These are phyloP conservation scores for Leucophenga varia DNA, from an alignment of 1,140 invertebrate species.

Conservation along the genomic window DNA sequence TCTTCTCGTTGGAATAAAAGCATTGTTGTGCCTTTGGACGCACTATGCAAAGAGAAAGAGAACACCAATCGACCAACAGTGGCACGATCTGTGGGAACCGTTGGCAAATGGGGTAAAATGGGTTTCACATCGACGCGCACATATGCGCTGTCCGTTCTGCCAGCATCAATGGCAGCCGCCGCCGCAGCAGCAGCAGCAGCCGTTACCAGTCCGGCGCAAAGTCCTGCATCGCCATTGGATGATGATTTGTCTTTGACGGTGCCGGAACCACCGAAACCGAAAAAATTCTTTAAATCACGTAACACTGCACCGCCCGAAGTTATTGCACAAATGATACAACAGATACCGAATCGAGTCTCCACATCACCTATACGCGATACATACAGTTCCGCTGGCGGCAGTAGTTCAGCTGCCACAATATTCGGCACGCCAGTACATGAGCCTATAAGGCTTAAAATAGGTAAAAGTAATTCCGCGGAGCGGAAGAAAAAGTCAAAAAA, in stretches of 20 bases:
- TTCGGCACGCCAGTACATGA: slow-evolving; percentile 23
- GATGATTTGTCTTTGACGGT: slow-evolving; percentile 58
- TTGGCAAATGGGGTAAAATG: slow-evolving; percentile 91
- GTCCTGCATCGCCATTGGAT: slow-evolving; percentile 62
- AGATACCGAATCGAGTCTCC: slow-evolving; percentile 58
- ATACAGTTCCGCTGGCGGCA: slow-evolving; percentile 5
- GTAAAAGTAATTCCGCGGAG: slow-evolving; percentile 58
- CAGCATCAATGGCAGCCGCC: slow-evolving; percentile 48
- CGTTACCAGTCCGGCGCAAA: slow-evolving; percentile 59
- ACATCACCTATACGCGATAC: slow-evolving; percentile 54
- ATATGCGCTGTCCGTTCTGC: slow-evolving; percentile 43
- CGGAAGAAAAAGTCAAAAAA: slow-evolving; percentile 53
- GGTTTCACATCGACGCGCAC: slow-evolving; percentile 88
- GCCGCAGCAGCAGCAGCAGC: slow-evolving; percentile 48
- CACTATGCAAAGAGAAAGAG: slow-evolving; percentile 69
- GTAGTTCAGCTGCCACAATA: slow-evolving; percentile 4
- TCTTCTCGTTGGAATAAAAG: slow-evolving; percentile 65
- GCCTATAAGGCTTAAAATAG: slow-evolving; percentile 38
- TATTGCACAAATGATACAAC: slow-evolving; percentile 60
- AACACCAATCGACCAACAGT: slow-evolving; percentile 85
- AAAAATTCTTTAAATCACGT: slow-evolving; percentile 89
- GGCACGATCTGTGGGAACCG: slow-evolving; percentile 82
- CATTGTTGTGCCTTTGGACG: slow-evolving; percentile 64
- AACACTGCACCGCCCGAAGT: slow-evolving; percentile 64
- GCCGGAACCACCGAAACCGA: slow-evolving; percentile 68